Conservation (phyloP, 2,888 invertebrate species). For the Nephrotoma guestfalica region DNA sequence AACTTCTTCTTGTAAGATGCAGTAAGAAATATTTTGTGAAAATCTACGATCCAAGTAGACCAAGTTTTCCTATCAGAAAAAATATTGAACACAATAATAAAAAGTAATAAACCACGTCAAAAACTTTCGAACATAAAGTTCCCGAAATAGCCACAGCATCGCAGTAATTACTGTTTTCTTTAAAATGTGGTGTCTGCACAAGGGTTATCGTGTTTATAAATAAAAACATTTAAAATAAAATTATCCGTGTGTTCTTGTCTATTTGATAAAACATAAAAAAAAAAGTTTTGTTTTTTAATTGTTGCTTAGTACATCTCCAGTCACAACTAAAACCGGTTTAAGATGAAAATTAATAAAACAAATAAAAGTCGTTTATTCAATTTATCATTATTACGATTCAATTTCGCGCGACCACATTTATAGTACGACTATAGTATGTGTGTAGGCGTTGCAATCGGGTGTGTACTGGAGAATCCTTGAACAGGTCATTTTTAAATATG, state of each 20-base stretch:
- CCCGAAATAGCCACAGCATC: background rate
- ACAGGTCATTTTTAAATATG: background rate
- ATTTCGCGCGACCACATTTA: background rate
- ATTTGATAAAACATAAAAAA: background rate
- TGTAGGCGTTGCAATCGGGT: background rate
- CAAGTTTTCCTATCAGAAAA: too few species aligned
- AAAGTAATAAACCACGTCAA: too few species aligned
- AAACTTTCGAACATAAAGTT: background rate
- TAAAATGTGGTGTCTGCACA: background rate
- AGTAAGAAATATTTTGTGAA: too few species aligned
- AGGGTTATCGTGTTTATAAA: background rate
- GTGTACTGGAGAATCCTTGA: background rate
- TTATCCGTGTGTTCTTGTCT: background rate
- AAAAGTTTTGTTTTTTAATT: background rate
- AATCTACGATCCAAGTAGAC: too few species aligned
- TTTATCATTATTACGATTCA: background rate
- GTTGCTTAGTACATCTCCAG: background rate
- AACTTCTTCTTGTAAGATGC: too few species aligned
- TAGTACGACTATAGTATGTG: background rate
- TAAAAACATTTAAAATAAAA: background rate
- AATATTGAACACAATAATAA: too few species aligned
- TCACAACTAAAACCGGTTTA: background rate
- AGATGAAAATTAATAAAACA: background rate
- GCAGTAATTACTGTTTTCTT: background rate
- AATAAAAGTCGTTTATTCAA: background rate